Evolutionary conservation across 1,140 invertebrate species (phyloP).

Genomic region (Zaprionus nigranus): DNA sequence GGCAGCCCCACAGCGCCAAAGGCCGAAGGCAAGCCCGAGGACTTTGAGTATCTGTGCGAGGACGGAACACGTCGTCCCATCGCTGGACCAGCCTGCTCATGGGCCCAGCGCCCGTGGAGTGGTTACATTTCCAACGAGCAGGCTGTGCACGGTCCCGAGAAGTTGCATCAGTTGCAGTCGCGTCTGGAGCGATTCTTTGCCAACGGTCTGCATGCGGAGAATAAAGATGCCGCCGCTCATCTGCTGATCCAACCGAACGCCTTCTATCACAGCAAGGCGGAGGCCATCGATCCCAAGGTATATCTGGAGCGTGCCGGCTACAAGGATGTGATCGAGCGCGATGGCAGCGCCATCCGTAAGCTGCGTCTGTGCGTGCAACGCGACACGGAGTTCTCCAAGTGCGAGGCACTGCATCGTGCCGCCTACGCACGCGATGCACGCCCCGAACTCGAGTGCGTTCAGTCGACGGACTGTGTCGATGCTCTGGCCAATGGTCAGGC

Average conservation of each 20-base stretch:
- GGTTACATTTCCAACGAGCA: conserved; percentile 89
- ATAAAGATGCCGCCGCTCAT: conserved; percentile 82
- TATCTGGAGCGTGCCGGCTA: conserved; percentile 90
- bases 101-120: conserved; percentile 93
- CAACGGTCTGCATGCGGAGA: conserved; percentile 73
- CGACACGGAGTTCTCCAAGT: conserved; percentile 88
- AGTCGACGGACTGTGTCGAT: conserved; percentile 88
- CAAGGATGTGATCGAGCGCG: conserved; percentile 90
- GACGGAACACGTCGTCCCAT: conserved; percentile 90
- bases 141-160: conserved; percentile 85
- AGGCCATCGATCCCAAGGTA: conserved; percentile 87
- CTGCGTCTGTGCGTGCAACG: conserved; percentile 88
- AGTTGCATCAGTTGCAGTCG: conserved; percentile 73
- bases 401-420: conserved; percentile 87
- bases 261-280: conserved; percentile 87
- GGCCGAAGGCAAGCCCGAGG: conserved; percentile 85
- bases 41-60: conserved; percentile 91
- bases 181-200: conserved; percentile 78
- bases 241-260: conserved; percentile 86
- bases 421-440: conserved; percentile 90
- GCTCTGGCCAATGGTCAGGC: conserved; percentile 85
- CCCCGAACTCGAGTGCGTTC: conserved; percentile 89
- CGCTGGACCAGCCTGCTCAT: conserved; percentile 89
- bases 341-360: conserved; percentile 77
- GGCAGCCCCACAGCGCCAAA: conserved; percentile 35